Conservation (phyloP, 2,888 invertebrate genomes). For the Drosophila prostipennis region DNA sequence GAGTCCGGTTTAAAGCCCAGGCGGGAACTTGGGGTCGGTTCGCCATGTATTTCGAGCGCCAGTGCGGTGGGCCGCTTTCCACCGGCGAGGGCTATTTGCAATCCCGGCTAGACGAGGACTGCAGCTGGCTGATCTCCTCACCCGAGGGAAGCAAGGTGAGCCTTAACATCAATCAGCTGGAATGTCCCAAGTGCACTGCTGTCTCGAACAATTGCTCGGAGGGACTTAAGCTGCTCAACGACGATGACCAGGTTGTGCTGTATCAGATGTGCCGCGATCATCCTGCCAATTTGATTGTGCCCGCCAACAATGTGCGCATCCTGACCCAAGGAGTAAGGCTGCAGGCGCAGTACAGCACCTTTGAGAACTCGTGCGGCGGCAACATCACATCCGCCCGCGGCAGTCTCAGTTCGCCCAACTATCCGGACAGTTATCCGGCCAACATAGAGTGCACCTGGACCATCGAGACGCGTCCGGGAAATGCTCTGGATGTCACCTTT, state of each 20-base stretch:
- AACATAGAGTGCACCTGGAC: constrained; percentile 91
- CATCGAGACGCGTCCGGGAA: constrained; percentile 88
- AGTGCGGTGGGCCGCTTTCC: constrained; percentile 65
- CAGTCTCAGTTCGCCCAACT: constrained; percentile 88
- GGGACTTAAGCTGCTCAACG: constrained; percentile 55
- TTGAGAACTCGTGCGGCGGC: constrained; percentile 89
- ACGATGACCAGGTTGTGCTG: constrained; percentile 49
- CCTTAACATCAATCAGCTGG: constrained; percentile 70
- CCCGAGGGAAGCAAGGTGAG: constrained; percentile 63
- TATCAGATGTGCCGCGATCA: constrained; percentile 61
- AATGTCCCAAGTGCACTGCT: constrained; percentile 62
- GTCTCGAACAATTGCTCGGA: constrained; percentile 50
- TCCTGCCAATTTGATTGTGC: constrained; percentile 55
- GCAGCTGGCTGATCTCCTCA: constrained; percentile 61
- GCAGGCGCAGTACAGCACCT: constrained; percentile 84
- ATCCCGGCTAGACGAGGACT: constrained; percentile 63
- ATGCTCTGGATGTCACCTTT: constrained; percentile 88
- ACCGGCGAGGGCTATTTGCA: constrained; percentile 62
- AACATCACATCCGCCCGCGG: constrained; percentile 87
- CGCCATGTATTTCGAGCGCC: constrained; percentile 53
- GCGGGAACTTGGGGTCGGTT: constrained; percentile 77
- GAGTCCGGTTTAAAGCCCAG: constrained; percentile 88
- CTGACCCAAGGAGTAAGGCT: constrained; percentile 60
- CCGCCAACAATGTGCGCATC: constrained; percentile 55
- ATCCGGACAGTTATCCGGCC: constrained; percentile 88